Evolutionary conservation across 1,140 invertebrate genomes (phyloP).

Genomic region (Archegozetes longisetosus): DNA sequence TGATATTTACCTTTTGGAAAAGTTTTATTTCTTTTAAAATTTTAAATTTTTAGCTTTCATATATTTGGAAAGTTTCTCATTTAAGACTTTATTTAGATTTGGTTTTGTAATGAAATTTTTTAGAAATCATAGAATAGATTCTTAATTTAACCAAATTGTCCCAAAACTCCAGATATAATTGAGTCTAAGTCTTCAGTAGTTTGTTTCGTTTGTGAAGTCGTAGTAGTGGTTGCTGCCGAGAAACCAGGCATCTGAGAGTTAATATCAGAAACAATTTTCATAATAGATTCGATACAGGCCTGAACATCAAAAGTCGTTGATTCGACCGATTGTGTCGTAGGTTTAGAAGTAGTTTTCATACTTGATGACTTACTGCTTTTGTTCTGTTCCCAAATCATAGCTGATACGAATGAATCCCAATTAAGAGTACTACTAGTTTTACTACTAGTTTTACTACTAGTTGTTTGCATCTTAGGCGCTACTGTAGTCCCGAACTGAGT

Average conservation of each 20-base stretch:
- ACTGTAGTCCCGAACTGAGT: not conserved
- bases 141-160: not conserved
- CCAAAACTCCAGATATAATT: not conserved
- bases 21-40: too few species aligned
- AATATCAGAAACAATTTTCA: not conserved
- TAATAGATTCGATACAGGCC: not conserved
- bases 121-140: too few species aligned
- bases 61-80: too few species aligned
- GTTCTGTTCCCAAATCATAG: too few species aligned
- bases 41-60: too few species aligned
- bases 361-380: not conserved
- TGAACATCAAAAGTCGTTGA: constrained; percentile 1
- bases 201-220: not conserved
- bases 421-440: too few species aligned
- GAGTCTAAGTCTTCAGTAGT: not conserved
- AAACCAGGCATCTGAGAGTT: not conserved
- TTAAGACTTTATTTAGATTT: too few species aligned
- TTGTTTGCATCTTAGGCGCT: not conserved
- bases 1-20: too few species aligned
- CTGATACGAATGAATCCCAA: too few species aligned
- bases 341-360: not conserved
- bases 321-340: not conserved
- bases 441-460: not conserved
- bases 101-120: too few species aligned
- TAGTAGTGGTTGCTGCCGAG: not conserved